Percentiles rank a stretch among this genome's conserved stretches.
These are phyloP conservation scores for Natrix natrix DNA, from an alignment of 2,797 vertebrate genomes.

Conservation along the genomic window DNA sequence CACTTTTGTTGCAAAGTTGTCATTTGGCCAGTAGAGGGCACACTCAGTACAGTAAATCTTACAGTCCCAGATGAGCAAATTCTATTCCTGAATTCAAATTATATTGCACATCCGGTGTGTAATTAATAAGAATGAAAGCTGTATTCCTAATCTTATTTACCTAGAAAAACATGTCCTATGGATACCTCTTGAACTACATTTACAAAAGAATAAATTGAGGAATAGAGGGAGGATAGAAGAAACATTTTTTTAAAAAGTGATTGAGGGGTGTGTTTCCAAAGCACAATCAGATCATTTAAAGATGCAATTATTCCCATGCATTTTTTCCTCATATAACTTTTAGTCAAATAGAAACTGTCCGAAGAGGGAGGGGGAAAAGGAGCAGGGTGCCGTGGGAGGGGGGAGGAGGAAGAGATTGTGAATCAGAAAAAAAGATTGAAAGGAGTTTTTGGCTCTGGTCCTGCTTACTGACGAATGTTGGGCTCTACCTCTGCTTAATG, in stretches of 20 bases:
- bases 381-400: neutral
- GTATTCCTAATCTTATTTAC: neutral
- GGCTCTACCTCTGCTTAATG: neutral
- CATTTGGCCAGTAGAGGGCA: slow-evolving; percentile 21
- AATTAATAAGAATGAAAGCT: neutral
- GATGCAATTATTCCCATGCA: neutral
- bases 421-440: neutral
- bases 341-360: neutral
- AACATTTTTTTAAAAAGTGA: too few relatives aligned
- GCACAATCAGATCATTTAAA: neutral
- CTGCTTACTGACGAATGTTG: neutral
- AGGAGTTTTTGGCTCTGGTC: neutral
- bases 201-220: neutral
- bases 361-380: neutral
- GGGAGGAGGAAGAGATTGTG: neutral
- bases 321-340: neutral
- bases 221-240: too few relatives aligned
- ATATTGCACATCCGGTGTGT: neutral
- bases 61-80: too few relatives aligned
- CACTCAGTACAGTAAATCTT: neutral
- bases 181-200: neutral
- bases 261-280: neutral
- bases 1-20: neutral
- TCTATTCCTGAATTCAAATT: neutral
- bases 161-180: neutral